These are phyloP conservation scores for Actenoides lindsayi DNA, from an alignment of 2,113 vertebrate genomes.

Conservation along the genomic window DNA sequence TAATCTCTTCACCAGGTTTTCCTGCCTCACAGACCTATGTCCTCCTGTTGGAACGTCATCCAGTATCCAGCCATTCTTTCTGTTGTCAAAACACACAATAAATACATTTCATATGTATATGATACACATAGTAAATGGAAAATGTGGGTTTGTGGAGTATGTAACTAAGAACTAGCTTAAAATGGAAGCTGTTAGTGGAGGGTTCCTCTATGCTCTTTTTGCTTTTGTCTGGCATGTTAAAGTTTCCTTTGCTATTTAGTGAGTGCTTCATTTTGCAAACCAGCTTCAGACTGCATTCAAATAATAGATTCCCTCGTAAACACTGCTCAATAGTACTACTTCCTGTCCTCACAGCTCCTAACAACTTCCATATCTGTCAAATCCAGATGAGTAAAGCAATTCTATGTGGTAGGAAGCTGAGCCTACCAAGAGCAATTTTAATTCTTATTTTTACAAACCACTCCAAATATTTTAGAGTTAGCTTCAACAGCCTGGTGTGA, in stretches of 20 bases:
- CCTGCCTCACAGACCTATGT: background rate
- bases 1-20: background rate
- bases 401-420: background rate
- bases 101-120: background rate
- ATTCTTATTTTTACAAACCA: background rate
- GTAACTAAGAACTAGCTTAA: background rate
- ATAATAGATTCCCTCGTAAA: background rate
- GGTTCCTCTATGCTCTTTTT: background rate
- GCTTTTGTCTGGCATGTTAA: background rate
- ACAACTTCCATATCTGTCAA: background rate
- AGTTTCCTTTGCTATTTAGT: background rate
- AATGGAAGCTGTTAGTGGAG: background rate
- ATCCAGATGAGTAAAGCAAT: background rate
- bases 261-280: background rate
- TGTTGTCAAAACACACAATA: background rate
- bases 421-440: background rate
- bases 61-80: background rate
- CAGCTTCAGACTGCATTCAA: background rate
- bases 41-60: background rate
- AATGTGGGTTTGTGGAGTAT: background rate
- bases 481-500: background rate
- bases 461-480: background rate
- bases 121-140: accelerated
- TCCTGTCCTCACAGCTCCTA: background rate
- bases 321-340: background rate